Base-by-base conservation (phyloP, 2,888 invertebrate species). In the Physocephala rufipes region DNA sequence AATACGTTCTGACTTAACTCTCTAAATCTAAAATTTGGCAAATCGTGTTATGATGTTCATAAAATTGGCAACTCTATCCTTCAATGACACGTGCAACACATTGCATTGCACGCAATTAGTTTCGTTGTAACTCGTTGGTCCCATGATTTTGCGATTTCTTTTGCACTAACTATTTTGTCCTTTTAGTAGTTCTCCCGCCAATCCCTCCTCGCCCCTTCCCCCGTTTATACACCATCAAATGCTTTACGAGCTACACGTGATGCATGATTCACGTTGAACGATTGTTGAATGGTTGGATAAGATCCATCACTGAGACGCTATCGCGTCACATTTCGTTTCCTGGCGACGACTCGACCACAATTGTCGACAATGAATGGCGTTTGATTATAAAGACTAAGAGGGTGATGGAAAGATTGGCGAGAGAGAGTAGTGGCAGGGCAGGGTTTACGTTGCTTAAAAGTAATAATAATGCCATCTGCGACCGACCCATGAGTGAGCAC, bases 381-480 rank as follows among this genome's bases (percentile, higher is more conserved):
- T 36, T 36, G 36, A 9, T 36, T 36, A 36, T 7, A 36, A 36
- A 36, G 9, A 49, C 49, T 3, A 19, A 4, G 16, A 19, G n/a
- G 16, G 49, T 49, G 49, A n/a, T n/a, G n/a, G n/a, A n/a, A n/a
- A n/a, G n/a, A n/a, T n/a, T n/a, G 19, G 3, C 12, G n/a, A 19
- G 26, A 28, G n/a, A 15, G 30, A 43, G 58, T 45, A n/a, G 15
- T 36, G 55, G 67, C 28, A 21, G 26, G 58, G n/a, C 9, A n/a
- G 36, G 9, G 36, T 36, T 36, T 36, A 21, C 68, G 21, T 61
- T 68, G 47, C 47, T 68, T 62, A 51, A 68, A 61, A 68, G 62
- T 36, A 21, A 36, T 61, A 68, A 49, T 51, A 61, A 49, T 24
- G 68, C 61, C 68, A 68, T 68, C 68, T 68, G 68, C 21, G 45